Conservation (phyloP, 2,888 invertebrate genomes). For the Creontiades dilutus region DNA sequence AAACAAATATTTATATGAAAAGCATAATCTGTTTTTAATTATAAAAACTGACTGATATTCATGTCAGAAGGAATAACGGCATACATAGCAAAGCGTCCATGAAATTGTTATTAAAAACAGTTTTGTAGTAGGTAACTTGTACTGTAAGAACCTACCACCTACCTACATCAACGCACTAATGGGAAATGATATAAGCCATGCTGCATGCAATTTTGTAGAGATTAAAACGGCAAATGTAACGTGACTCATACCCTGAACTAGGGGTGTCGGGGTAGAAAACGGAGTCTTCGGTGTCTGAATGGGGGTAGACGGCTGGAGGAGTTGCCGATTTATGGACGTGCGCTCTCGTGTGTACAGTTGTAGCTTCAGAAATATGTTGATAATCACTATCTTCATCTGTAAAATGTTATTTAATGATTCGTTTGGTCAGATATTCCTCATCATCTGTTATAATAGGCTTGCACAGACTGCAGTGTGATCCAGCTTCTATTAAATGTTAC, state of each 20-base stretch:
- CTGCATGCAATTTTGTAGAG: not conserved
- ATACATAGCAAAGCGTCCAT: not conserved
- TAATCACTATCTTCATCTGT: constrained; percentile 80
- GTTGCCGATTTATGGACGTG: constrained; percentile 73
- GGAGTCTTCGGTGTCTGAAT: constrained; percentile 77
- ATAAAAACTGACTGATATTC: too few relatives aligned
- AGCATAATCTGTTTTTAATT: too few relatives aligned
- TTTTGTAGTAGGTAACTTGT: not conserved
- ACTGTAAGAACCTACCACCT: not conserved
- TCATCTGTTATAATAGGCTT: too few relatives aligned
- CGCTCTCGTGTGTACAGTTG: constrained; percentile 77
- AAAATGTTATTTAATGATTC: constrained; percentile 20
- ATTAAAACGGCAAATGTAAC: not conserved
- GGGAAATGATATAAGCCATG: not conserved
- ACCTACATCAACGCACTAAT: not conserved
- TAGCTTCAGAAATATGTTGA: constrained; percentile 82
- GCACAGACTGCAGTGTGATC: too few relatives aligned
- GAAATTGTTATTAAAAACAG: not conserved
- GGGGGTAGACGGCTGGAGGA: constrained; percentile 76
- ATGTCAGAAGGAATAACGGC: too few relatives aligned
- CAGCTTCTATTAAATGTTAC: too few relatives aligned
- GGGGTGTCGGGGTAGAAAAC: constrained; percentile 77
- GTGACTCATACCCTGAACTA: constrained; percentile 74
- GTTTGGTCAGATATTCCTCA: not conserved
- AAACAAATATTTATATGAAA: too few relatives aligned